A percentile compares a stretch with the other conserved stretches of the same genome.
Conservation (phyloP, 2,888 invertebrate genomes). For the Mayetiola destructor region DNA sequence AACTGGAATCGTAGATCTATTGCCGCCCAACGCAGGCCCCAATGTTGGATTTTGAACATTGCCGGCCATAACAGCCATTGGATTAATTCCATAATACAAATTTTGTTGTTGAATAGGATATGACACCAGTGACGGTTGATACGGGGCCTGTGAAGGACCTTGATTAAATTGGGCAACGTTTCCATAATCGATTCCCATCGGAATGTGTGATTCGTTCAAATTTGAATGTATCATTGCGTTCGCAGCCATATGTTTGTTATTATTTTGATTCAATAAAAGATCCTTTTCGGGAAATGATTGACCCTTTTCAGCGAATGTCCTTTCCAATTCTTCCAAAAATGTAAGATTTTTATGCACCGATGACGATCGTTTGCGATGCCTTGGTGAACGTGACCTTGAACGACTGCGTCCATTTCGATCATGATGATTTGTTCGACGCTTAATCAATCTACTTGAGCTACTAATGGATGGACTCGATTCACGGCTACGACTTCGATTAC, state of each 20-base stretch:
- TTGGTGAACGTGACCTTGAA: neutral
- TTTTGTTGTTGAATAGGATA: neutral
- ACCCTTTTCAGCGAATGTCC: slow-evolving; percentile 15
- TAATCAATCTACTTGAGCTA: too few species aligned
- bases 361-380: neutral
- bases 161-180: too few species aligned
- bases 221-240: neutral
- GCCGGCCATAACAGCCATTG: neutral
- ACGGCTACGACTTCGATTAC: neutral
- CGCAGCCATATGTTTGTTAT: neutral
- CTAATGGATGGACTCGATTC: neutral
- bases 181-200: neutral
- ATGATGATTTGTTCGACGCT: neutral
- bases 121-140: neutral
- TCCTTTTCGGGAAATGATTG: slow-evolving; percentile 16
- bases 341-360: neutral
- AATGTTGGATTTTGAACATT: too few species aligned
- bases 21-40: too few species aligned
- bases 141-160: neutral
- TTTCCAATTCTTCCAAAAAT: slow-evolving; percentile 16
- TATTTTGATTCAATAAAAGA: neutral
- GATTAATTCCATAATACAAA: neutral
- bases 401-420: too few species aligned
- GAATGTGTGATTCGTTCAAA: too few species aligned
- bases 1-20: too few species aligned